phyloP scores from a whole-genome alignment of 2,797 vertebrate species.

The Gephyroberyx darwinii region DNA sequence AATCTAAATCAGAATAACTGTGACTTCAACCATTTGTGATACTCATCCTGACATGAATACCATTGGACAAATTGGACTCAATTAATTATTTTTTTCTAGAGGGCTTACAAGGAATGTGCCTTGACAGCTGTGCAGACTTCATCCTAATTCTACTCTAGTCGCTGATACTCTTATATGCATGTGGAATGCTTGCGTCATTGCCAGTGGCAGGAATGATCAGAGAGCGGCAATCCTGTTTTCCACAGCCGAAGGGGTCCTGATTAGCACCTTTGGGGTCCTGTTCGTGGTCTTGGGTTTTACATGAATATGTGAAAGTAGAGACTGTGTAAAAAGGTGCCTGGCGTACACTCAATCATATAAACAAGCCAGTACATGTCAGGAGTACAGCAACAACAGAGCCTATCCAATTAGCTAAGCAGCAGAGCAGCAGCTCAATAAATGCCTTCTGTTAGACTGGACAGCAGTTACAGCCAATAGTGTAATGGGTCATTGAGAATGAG shows the following conservation, averaged over 20 bases:
- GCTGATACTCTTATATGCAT: background rate
- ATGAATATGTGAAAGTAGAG: conserved; percentile 41
- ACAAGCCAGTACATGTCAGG: conserved; percentile 70
- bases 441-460: conserved; percentile 66
- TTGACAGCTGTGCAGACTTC: background rate
- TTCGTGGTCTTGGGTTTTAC: conserved; percentile 22
- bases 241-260: background rate
- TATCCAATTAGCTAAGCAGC: conserved; percentile 77
- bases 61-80: no score
- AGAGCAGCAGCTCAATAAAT: conserved; percentile 77
- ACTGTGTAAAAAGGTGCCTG: conserved; percentile 59
- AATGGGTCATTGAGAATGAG: conserved; percentile 78
- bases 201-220: background rate
- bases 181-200: background rate
- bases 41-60: background rate
- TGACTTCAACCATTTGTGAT: background rate
- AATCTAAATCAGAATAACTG: no score
- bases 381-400: conserved; percentile 67
- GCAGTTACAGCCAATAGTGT: conserved; percentile 70
- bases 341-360: conserved; percentile 67
- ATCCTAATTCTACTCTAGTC: background rate
- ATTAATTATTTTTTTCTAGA: no score
- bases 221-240: background rate
- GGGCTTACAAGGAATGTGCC: no score
- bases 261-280: conserved; percentile 24